Conservation (phyloP, 2,113 vertebrate species). For the Lagopus muta region DNA sequence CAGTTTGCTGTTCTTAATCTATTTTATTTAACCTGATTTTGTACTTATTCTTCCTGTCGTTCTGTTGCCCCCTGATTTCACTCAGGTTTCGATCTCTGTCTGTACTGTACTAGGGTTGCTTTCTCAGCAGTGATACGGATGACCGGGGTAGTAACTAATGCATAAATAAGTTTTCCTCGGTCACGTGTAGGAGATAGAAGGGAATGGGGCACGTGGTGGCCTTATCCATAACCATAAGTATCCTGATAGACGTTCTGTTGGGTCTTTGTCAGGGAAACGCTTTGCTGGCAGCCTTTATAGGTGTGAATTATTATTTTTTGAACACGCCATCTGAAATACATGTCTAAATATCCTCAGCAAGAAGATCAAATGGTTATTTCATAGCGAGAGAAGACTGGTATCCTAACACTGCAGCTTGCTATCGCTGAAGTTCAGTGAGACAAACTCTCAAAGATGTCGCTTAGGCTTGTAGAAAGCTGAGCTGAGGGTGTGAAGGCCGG, state of each 20-base stretch:
- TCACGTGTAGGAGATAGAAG: neutral
- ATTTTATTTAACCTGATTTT: conserved; percentile 74
- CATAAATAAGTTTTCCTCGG: neutral
- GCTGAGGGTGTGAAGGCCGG: neutral
- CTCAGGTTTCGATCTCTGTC: conserved; percentile 66
- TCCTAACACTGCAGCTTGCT: neutral
- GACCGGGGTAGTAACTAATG: neutral
- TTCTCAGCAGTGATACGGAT: neutral
- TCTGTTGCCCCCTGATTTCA: conserved; percentile 72
- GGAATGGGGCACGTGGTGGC: neutral
- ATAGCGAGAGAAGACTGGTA: neutral
- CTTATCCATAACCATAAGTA: neutral
- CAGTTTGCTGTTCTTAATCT: conserved; percentile 81
- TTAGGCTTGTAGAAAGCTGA: neutral
- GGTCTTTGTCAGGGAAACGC: neutral
- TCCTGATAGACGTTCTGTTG: neutral
- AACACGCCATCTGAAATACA: neutral
- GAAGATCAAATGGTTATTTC: neutral
- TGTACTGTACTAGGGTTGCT: conserved; percentile 67
- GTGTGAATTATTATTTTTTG: neutral
- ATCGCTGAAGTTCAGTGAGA: conserved; percentile 51
- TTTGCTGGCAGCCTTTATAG: neutral
- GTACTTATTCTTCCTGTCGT: conserved; percentile 73
- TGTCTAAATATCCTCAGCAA: neutral
- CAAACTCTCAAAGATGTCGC: conserved; percentile 33